Evolutionary conservation across 1,140 invertebrate species (phyloP).

Genomic region (Ladona fulva): DNA sequence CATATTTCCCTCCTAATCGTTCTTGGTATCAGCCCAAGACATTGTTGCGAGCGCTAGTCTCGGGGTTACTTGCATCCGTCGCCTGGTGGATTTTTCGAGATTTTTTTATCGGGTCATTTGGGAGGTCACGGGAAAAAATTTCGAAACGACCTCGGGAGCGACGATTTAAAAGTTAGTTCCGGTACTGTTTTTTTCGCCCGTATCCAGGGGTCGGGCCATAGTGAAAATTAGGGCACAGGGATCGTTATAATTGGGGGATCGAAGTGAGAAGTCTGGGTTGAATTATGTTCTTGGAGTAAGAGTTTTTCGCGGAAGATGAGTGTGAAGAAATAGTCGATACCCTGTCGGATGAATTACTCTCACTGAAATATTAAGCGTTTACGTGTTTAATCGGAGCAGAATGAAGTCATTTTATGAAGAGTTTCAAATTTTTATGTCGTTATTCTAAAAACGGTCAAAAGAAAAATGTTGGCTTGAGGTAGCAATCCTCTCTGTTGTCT

Average conservation of each 20-base stretch:
- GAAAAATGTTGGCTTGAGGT: too few species aligned
- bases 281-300: too few species aligned
- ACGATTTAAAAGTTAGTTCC: conserved; percentile 4
- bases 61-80: neutral
- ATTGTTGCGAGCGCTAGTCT: neutral
- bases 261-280: too few species aligned
- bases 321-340: too few species aligned
- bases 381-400: too few species aligned
- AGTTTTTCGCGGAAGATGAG: too few species aligned
- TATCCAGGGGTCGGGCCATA: neutral
- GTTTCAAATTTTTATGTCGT: too few species aligned
- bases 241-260: neutral
- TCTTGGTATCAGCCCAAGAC: neutral
- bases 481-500: too few species aligned
- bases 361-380: too few species aligned
- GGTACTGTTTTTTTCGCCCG: neutral
- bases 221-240: neutral
- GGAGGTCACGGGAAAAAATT: neutral
- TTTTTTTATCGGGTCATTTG: neutral
- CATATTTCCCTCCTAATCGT: conserved; percentile 5
- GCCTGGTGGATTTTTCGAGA: neutral
- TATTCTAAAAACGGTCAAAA: too few species aligned
- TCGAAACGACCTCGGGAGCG: neutral
- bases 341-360: too few species aligned
- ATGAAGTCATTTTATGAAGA: too few species aligned